A percentile compares a stretch with the other conserved stretches of the same genome.
phyloP scores from a whole-genome alignment of 2,888 invertebrate species.

The Trichogramma evanescens region DNA sequence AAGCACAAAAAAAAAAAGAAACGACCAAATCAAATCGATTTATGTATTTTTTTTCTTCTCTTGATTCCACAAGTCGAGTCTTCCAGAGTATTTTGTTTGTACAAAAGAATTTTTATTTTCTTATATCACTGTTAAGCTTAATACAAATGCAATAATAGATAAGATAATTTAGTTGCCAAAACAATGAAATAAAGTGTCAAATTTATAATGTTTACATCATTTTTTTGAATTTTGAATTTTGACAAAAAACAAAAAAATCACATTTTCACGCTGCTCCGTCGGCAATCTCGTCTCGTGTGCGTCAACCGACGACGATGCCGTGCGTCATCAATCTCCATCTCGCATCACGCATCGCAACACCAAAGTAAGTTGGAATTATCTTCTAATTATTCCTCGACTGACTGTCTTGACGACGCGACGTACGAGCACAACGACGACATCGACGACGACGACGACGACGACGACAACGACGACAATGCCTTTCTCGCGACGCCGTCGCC shows the following conservation, averaged over 20 bases:
- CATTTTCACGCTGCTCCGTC: conserved; percentile 17
- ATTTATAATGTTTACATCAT: conserved; percentile 2
- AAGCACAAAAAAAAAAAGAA: neutral
- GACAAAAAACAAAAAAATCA: neutral
- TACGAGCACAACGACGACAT: conserved; percentile 5
- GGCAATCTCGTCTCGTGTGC: no score
- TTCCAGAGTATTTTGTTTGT: neutral
- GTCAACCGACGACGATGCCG: no score
- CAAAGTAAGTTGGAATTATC: conserved; percentile 43
- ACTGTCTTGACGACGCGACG: conserved; percentile 12
- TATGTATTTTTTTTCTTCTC: conserved; percentile 9
- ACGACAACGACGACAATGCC: conserved; percentile 32
- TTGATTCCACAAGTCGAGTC: neutral
- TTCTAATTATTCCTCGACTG: conserved; percentile 25
- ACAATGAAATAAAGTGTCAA: conserved; percentile 1
- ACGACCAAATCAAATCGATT: neutral
- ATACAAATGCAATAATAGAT: neutral
- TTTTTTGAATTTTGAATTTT: neutral
- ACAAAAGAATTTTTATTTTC: conserved; percentile 11
- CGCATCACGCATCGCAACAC: conserved; percentile 19
- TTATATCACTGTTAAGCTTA: neutral
- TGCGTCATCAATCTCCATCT: no score
- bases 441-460: conserved; percentile 13
- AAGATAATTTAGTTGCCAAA: neutral
- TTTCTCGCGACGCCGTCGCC: conserved; percentile 52